Conservation (phyloP, 2,113 vertebrate genomes). For the Seriola aureovittata region DNA sequence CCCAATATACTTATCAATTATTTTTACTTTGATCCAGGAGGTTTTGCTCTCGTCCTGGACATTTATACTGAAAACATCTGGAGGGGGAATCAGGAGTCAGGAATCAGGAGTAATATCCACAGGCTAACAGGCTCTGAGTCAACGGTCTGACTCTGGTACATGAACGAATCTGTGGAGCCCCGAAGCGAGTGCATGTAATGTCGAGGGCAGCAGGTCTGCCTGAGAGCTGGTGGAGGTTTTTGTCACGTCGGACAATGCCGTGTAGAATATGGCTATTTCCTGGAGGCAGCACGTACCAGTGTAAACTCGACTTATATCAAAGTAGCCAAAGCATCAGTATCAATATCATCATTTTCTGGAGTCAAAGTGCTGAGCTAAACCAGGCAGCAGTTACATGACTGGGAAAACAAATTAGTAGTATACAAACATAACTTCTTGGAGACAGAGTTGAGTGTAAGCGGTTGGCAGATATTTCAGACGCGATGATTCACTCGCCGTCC, state of each 20-base stretch:
- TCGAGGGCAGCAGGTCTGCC: neutral
- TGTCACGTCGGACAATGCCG: neutral
- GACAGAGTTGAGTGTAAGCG: neutral
- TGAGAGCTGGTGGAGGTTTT: neutral
- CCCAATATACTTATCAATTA: no score
- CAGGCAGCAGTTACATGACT: neutral
- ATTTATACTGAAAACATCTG: no score
- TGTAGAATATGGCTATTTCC: neutral
- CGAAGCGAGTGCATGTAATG: neutral
- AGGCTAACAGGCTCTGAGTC: neutral
- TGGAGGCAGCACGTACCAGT: neutral
- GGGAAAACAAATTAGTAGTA: neutral
- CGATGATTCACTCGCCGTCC: conserved; percentile 22
- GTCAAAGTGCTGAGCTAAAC: neutral
- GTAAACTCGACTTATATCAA: neutral
- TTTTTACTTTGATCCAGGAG: no score
- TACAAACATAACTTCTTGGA: neutral
- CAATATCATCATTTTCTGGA: neutral
- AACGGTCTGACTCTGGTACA: no score
- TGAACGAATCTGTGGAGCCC: no score
- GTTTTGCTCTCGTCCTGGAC: no score
- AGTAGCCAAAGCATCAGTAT: neutral
- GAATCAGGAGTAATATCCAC: neutral
- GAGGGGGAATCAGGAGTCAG: neutral
- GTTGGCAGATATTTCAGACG: conserved; percentile 29